Evolutionary conservation across 2,888 invertebrate genomes (phyloP).

Genomic region (Tipula helvola): DNA sequence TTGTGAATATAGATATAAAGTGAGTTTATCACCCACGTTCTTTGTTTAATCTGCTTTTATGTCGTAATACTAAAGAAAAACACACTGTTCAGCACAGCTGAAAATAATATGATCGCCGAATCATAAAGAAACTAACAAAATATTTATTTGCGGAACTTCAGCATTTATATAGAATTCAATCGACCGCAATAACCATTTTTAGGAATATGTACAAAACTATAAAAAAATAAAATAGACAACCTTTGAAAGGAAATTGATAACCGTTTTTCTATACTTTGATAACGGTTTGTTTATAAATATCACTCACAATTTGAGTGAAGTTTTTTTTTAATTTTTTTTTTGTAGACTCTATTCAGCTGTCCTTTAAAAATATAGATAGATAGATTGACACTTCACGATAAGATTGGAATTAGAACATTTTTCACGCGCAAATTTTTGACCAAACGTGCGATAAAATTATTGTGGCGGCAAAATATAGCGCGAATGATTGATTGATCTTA

Average conservation of each 20-base stretch:
- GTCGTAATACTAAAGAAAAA: not conserved
- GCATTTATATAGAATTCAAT: not conserved
- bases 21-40: not conserved
- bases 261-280: not conserved
- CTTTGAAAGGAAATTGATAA: not conserved
- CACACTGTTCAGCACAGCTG: not conserved
- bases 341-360: not conserved
- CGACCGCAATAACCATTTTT: not conserved
- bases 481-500: slow-evolving; percentile 4
- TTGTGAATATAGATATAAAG: not conserved
- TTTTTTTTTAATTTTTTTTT: not conserved
- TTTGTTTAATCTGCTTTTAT: not conserved
- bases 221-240: not conserved
- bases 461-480: not conserved
- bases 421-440: not conserved
- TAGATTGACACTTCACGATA: not conserved
- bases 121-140: not conserved
- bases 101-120: not conserved
- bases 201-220: not conserved
- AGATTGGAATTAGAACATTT: not conserved
- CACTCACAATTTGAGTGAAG: not conserved
- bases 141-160: not conserved
- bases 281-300: not conserved
- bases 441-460: not conserved
- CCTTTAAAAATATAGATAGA: not conserved